Percentiles rank a stretch among this genome's conserved stretches.
Conservation (phyloP, 2,797 vertebrate genomes). For the Sarcophilus harrisii region DNA sequence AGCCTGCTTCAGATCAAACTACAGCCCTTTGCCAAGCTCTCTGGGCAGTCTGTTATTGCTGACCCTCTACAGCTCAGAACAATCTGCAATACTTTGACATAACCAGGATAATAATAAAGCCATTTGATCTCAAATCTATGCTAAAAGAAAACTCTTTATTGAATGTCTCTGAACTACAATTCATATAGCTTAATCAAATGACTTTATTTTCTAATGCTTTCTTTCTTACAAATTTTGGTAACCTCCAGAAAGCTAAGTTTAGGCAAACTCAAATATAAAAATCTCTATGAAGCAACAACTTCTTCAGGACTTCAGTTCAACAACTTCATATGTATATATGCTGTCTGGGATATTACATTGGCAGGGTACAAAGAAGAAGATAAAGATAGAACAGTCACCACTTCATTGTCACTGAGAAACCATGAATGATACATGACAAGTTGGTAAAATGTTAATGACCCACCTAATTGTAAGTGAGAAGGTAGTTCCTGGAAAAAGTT, state of each 20-base stretch:
- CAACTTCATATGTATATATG: too few relatives aligned
- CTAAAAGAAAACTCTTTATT: constrained; percentile 9
- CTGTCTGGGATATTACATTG: neutral
- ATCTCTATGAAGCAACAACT: neutral
- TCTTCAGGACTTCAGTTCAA: neutral
- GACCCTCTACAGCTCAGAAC: neutral
- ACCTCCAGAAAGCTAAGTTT: constrained; percentile 8
- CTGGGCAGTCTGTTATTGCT: too few relatives aligned
- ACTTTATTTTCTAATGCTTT: constrained; percentile 29
- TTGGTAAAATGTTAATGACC: too few relatives aligned
- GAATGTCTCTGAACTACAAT: neutral
- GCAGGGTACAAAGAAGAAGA: neutral
- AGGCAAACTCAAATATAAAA: constrained; percentile 10
- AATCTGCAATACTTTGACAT: neutral
- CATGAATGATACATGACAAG: neutral
- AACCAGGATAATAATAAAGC: neutral
- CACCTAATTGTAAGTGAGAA: neutral
- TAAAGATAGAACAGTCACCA: neutral
- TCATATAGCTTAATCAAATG: neutral
- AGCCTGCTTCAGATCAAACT: too few relatives aligned
- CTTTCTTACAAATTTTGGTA: neutral
- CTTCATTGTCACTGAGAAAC: neutral
- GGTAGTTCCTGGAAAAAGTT: neutral
- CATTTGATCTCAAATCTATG: neutral
- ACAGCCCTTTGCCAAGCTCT: too few relatives aligned